Conservation (phyloP, 2,113 vertebrate genomes). For the Prionailurus bengalensis region DNA sequence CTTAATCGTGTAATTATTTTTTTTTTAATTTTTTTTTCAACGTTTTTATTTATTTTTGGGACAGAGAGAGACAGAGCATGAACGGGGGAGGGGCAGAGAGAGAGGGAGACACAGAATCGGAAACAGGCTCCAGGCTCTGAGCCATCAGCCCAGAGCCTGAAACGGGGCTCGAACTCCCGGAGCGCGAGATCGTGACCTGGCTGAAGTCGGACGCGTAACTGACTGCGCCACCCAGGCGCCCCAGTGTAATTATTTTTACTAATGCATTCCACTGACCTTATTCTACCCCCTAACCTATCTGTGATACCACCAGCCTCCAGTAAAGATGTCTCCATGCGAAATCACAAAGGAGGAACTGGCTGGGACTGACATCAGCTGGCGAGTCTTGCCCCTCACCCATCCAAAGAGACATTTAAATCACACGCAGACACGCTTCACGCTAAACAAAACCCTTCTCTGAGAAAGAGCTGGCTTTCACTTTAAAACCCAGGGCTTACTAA, state of each 20-base stretch:
- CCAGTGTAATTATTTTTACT: not conserved
- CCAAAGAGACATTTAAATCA: constrained; percentile 40
- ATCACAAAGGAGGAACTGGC: not conserved
- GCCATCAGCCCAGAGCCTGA: no score
- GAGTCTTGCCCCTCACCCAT: not conserved
- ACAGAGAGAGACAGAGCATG: no score
- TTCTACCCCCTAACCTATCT: not conserved
- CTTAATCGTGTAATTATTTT: not conserved
- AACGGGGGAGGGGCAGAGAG: no score
- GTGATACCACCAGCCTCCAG: not conserved
- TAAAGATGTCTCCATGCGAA: not conserved
- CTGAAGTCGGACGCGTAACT: no score
- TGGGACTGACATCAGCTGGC: not conserved
- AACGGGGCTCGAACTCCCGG: no score
- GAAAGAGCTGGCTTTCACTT: not conserved
- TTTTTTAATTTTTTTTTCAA: no score
- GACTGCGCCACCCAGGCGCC: no score
- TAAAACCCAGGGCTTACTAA: constrained; percentile 22
- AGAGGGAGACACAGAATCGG: no score
- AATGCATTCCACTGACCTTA: not conserved
- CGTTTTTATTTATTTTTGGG: no score
- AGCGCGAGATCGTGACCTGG: no score
- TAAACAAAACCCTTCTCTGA: not conserved
- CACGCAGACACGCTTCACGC: not conserved
- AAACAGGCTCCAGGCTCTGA: no score